Conservation (phyloP, 2,113 vertebrate species). For the Atlantisia rogersi region DNA sequence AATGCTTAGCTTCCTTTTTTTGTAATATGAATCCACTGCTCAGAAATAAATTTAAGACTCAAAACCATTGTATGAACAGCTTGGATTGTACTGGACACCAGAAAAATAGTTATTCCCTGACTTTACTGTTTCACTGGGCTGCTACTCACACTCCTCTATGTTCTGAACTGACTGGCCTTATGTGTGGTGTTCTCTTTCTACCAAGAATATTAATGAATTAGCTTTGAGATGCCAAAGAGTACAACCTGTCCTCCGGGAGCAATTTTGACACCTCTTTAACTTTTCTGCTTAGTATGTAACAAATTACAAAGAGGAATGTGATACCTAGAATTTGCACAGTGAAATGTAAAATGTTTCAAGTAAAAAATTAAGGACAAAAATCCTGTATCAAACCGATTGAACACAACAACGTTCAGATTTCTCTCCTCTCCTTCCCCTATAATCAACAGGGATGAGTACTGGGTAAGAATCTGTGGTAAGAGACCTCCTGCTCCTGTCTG, state of each 20-base stretch:
- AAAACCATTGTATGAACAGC: neutral
- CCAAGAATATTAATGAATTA: slow-evolving; percentile 16
- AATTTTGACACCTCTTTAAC: slow-evolving; percentile 14
- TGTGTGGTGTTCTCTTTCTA: neutral
- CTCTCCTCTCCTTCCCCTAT: neutral
- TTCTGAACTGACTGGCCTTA: neutral
- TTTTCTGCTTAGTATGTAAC: slow-evolving; percentile 19
- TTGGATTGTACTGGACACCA: neutral
- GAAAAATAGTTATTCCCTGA: neutral
- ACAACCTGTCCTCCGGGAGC: slow-evolving; percentile 12
- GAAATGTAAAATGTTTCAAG: slow-evolving; percentile 25
- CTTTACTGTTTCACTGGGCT: neutral
- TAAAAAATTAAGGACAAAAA: slow-evolving; percentile 2
- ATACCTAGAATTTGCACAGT: neutral
- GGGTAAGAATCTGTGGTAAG: slow-evolving; percentile 41
- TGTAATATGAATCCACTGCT: neutral
- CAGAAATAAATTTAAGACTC: neutral
- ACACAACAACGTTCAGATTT: slow-evolving; percentile 3
- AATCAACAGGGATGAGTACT: neutral
- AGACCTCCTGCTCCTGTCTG: slow-evolving; percentile 36
- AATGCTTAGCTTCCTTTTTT: neutral
- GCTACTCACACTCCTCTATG: neutral
- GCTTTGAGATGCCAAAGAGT: slow-evolving; percentile 7
- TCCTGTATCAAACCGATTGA: neutral
- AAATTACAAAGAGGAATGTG: slow-evolving; percentile 52